phyloP scores from a whole-genome alignment of 2,797 vertebrate species.

The Rhabdophis nuchalis region DNA sequence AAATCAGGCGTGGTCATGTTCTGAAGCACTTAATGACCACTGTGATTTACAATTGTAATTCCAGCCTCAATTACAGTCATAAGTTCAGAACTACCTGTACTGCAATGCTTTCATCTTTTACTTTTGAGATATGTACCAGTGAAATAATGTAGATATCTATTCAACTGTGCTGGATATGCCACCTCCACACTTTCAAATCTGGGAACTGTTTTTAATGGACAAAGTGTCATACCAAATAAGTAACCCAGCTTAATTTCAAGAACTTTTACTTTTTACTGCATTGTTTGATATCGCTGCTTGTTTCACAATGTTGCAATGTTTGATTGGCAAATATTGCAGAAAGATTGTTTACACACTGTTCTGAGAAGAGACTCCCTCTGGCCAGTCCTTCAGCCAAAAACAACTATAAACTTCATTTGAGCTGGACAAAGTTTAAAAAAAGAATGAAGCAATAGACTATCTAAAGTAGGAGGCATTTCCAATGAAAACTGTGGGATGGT shows the following conservation, averaged over 20 bases:
- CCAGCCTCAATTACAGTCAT: background rate
- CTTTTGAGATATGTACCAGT: background rate
- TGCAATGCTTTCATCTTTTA: background rate
- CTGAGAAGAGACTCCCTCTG: background rate
- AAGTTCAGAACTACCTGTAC: background rate
- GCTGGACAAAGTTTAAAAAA: background rate
- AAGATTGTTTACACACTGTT: conserved; percentile 24
- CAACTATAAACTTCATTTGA: conserved; percentile 27
- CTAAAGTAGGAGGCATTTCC: conserved; percentile 23
- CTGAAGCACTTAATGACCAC: background rate
- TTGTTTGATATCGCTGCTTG: background rate
- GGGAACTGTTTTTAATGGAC: background rate
- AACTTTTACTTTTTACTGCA: conserved; percentile 2
- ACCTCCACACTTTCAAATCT: background rate
- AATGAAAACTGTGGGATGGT: conserved; percentile 42
- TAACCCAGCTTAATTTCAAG: background rate
- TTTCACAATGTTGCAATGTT: conserved; percentile 1
- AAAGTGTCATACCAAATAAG: background rate
- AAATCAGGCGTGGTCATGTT: background rate
- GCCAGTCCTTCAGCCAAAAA: background rate
- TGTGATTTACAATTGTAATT: background rate
- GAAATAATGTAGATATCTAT: background rate
- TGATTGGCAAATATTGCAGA: conserved; percentile 17
- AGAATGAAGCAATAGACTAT: conserved; percentile 19
- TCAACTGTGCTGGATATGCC: background rate